These are phyloP conservation scores for Peucedramus taeniatus DNA, from an alignment of 2,113 vertebrate genomes.

Conservation along the genomic window DNA sequence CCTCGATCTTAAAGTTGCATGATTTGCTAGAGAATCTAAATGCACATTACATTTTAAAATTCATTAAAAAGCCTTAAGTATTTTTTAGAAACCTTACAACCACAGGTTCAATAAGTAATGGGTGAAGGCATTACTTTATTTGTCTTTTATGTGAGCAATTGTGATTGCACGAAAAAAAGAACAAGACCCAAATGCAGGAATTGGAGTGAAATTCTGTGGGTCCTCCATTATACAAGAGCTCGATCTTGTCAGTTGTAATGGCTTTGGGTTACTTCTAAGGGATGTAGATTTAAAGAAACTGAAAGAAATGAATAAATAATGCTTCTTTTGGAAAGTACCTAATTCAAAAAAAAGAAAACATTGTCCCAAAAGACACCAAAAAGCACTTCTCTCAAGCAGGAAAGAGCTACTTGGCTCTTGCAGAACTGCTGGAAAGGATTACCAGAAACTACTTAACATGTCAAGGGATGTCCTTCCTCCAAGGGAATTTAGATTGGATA, in stretches of 20 bases:
- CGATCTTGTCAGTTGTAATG: not conserved
- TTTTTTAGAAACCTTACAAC: not conserved
- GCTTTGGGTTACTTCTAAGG: not conserved
- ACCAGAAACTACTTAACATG: not conserved
- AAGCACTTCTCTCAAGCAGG: not conserved
- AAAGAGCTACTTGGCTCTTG: not conserved
- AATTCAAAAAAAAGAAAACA: not conserved
- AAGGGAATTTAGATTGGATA: not conserved
- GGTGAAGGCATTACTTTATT: not conserved
- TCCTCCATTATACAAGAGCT: not conserved
- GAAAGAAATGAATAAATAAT: constrained; percentile 10
- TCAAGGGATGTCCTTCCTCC: not conserved
- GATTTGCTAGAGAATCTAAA: not conserved
- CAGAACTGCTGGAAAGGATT: not conserved
- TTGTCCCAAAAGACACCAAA: not conserved
- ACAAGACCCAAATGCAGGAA: not conserved
- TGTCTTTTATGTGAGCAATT: not conserved
- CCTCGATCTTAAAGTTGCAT: not conserved
- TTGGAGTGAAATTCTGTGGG: not conserved
- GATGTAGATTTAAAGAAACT: not conserved
- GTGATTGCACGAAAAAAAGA: not conserved
- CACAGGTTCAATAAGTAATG: not conserved
- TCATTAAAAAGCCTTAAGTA: not conserved
- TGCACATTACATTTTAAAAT: not conserved
- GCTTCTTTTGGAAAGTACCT: not conserved